Conservation (phyloP, 2,797 vertebrate species). For the Acanthornis magna region DNA sequence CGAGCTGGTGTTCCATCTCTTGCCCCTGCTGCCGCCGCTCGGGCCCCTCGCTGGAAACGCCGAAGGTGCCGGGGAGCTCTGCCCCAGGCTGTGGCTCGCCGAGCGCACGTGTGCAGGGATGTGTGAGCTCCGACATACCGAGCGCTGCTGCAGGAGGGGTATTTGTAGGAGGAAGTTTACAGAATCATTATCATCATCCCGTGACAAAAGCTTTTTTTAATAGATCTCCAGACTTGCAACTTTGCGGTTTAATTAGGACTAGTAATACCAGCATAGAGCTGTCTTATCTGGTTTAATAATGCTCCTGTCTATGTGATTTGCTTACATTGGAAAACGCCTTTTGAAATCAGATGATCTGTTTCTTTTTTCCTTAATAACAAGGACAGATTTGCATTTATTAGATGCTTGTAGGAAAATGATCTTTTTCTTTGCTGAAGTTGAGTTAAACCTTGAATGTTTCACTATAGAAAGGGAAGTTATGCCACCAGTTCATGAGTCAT, state of each 20-base stretch:
- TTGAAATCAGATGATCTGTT: background rate
- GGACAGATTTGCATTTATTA: background rate
- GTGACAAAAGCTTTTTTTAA: background rate
- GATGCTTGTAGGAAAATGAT: background rate
- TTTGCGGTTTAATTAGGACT: rapidly evolving
- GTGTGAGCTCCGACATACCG: background rate
- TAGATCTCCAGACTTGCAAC: background rate
- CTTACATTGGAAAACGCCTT: background rate
- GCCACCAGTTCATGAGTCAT: background rate
- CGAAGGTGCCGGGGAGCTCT: rapidly evolving
- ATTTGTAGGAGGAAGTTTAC: background rate
- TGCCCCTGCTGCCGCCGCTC: rapidly evolving
- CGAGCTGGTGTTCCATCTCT: background rate
- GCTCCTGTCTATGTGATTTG: background rate
- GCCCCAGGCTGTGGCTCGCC: rapidly evolving
- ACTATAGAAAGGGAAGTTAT: background rate
- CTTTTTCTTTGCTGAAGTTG: background rate
- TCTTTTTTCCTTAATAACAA: background rate
- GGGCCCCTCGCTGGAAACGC: rapidly evolving
- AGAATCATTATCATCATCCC: too few species aligned
- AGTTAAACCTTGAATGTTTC: background rate
- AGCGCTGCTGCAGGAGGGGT: background rate
- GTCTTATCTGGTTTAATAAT: background rate
- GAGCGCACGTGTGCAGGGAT: background rate
- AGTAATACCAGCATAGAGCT: background rate